Evolutionary conservation across 2,888 invertebrate species (phyloP).

Genomic region (Salpingus planirostris): DNA sequence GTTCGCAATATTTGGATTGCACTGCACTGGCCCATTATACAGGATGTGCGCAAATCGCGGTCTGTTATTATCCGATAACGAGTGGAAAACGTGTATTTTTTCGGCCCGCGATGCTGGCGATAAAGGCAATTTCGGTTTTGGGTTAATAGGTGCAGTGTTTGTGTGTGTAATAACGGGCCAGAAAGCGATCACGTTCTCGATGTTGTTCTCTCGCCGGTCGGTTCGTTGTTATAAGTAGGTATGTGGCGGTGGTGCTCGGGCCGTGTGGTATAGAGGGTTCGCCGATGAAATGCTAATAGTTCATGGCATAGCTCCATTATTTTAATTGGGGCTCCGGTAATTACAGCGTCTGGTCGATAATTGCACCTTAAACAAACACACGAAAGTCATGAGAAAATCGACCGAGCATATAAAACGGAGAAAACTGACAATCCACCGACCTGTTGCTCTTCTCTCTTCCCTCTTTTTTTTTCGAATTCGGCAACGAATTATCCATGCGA

Average conservation of each 20-base stretch:
- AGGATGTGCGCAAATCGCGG: too few species aligned
- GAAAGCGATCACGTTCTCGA: slow-evolving; percentile 13
- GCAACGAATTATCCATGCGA: too few species aligned
- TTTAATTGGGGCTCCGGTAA: slow-evolving; percentile 43
- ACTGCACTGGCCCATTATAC: too few species aligned
- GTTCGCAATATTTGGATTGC: too few species aligned
- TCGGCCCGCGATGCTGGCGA: too few species aligned
- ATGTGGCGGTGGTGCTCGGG: not conserved
- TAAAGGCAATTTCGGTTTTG: slow-evolving; percentile 10
- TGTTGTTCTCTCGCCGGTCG: slow-evolving; percentile 12
- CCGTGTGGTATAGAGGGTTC: too few species aligned
- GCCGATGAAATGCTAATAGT: slow-evolving; percentile 42
- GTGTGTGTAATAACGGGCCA: slow-evolving; percentile 12
- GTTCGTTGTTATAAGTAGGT: too few species aligned
- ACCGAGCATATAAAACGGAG: slow-evolving; percentile 23
- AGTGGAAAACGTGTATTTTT: too few species aligned
- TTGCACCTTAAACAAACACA: slow-evolving; percentile 41
- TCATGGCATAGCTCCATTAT: slow-evolving; percentile 44
- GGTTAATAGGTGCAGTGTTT: slow-evolving; percentile 8
- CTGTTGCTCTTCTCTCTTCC: too few species aligned
- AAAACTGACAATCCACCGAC: too few species aligned
- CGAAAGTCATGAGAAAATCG: slow-evolving; percentile 33
- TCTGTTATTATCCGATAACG: too few species aligned
- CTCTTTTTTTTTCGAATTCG: too few species aligned
- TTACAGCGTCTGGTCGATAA: slow-evolving; percentile 40